Evolutionary conservation across 2,888 invertebrate species (phyloP), one percentile per base, ranked within the genome.

Genomic region (Dioctria rufipes): DNA sequence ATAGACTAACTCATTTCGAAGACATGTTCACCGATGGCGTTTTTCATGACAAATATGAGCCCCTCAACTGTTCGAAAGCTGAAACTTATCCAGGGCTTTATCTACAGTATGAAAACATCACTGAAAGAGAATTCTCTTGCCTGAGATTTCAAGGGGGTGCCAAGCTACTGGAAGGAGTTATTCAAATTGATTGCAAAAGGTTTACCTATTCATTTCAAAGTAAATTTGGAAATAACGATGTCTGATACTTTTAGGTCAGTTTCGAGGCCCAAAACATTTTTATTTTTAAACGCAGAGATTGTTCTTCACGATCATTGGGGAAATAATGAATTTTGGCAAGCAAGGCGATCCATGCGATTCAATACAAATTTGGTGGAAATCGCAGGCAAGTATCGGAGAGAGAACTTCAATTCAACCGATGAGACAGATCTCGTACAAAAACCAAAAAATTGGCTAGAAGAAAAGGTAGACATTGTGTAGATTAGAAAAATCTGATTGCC

Each of bases 301-400:
- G 93, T 95, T 2, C 88, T 98, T 39, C 98, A 98, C 87, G 94
- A 97, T 85, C 90, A 90, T n/a, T 98, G 95, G 89, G 98, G 98
- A 0, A 93, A 94, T 63, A 90, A 90, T 79, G 89, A 92, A 42
- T 98, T 95, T 88, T 98, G 98, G 98, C 90, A 91, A 84, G 95
- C 95, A 37, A 91, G 96, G 82, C 92, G 96, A 84, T 98, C 98
- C 85, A 97, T 99, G 96, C 91, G 95, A 84, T 99, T 98, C 87
- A 94, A 94, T 81, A 90, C 90, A 71, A 88, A 92, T 13, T 91
- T 99, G 0, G 87, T 92, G 8, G 84, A 90, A 67, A 91, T 93
- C 51, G 98, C 96, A 0, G 91, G 91, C 78, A 87, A 92, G 9
- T 98, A 94, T 87, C 90, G 95, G 63, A 85, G 86, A 71, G 85